Evolutionary conservation across 2,888 invertebrate species (phyloP).

Genomic region (Muschampia plurimacula): DNA sequence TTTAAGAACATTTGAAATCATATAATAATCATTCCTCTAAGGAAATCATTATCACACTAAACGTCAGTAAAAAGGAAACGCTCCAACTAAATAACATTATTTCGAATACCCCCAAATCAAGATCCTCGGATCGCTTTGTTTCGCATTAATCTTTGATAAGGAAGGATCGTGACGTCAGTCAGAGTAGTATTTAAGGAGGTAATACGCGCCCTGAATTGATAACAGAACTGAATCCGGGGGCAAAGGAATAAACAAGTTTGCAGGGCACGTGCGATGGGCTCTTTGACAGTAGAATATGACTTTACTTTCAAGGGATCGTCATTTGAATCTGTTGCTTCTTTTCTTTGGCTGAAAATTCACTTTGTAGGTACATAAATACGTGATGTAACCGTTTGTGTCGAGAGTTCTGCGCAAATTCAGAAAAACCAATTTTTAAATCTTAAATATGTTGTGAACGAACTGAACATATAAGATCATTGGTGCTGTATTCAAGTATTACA

Average conservation of each 20-base stretch:
- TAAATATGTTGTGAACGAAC: too few relatives aligned
- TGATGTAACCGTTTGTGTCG: too few relatives aligned
- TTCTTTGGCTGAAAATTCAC: not conserved
- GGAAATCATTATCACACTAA: too few relatives aligned
- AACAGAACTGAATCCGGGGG: not conserved
- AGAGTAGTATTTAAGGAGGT: constrained; percentile 14
- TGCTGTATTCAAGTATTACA: too few relatives aligned
- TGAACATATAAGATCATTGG: too few relatives aligned
- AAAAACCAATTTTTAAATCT: too few relatives aligned
- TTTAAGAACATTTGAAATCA: too few relatives aligned
- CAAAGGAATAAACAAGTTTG: constrained; percentile 5
- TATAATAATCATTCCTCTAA: too few relatives aligned
- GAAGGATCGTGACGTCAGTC: constrained; percentile 20
- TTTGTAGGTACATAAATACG: not conserved
- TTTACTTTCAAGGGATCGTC: not conserved
- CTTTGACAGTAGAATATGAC: not conserved
- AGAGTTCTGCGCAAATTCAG: too few relatives aligned
- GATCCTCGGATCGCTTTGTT: constrained; percentile 48
- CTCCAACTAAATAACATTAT: constrained; percentile 16
- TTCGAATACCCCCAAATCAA: constrained; percentile 20
- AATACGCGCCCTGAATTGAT: constrained; percentile 26
- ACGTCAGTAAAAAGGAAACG: constrained; percentile 4
- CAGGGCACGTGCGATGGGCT: not conserved
- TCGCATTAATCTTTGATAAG: constrained; percentile 47
- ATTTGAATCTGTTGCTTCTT: not conserved